Conservation (phyloP, 1,140 invertebrate species). For the Heliconius hewitsoni region DNA sequence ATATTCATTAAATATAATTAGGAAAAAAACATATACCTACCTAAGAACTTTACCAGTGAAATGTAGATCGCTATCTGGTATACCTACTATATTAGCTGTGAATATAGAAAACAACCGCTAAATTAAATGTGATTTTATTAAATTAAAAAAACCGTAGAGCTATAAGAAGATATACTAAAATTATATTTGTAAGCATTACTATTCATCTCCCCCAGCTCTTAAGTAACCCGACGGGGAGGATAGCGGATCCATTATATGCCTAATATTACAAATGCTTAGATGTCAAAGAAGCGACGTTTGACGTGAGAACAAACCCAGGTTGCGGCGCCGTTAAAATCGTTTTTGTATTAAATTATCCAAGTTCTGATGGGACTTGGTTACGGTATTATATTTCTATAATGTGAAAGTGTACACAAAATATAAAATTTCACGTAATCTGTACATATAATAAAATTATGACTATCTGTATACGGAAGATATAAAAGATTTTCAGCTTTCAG, state of each 20-base stretch:
- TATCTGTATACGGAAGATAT: too few species aligned
- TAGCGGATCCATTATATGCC: constrained; percentile 67
- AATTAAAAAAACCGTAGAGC: not conserved
- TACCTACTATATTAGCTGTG: not conserved
- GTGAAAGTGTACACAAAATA: not conserved
- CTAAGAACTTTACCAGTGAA: too few species aligned
- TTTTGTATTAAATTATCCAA: constrained; percentile 27
- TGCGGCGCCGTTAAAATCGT: constrained; percentile 47
- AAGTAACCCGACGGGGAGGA: constrained; percentile 51
- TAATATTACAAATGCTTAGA: constrained; percentile 72
- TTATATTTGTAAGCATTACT: not conserved
- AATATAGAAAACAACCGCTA: not conserved
- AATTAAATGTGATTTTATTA: not conserved
- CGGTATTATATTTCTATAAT: not conserved
- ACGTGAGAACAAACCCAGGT: constrained; percentile 69
- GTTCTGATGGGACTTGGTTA: not conserved
- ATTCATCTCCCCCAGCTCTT: constrained; percentile 38
- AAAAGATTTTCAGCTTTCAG: too few species aligned
- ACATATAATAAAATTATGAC: too few species aligned
- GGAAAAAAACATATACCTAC: too few species aligned
- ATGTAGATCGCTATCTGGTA: not conserved
- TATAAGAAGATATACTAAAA: not conserved
- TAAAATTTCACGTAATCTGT: not conserved
- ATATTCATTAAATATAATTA: too few species aligned
- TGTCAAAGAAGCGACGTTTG: constrained; percentile 68